Evolutionary conservation across 2,113 vertebrate genomes (phyloP).

Genomic region (Prionailurus viverrinus): DNA sequence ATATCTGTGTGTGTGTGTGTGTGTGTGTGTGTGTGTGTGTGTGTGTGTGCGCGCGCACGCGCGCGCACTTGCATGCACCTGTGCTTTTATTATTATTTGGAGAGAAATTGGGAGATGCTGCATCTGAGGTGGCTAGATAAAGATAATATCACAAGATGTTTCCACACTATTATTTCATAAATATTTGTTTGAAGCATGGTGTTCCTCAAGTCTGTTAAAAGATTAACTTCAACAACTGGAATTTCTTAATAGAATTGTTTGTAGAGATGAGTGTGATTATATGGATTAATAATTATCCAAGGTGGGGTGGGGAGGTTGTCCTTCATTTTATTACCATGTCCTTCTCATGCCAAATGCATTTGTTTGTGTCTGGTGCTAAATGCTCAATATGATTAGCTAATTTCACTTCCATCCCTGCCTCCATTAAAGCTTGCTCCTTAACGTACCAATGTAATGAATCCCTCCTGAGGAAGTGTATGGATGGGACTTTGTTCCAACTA

Average conservation of each 20-base stretch:
- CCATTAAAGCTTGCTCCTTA: background rate
- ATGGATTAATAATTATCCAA: slow-evolving; percentile 27
- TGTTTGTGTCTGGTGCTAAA: slow-evolving; percentile 32
- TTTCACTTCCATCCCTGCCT: background rate
- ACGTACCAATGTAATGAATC: background rate
- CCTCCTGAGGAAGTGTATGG: background rate
- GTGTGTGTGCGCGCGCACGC: no score
- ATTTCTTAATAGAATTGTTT: slow-evolving; percentile 50
- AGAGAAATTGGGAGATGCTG: background rate
- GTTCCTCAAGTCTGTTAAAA: slow-evolving; percentile 24
- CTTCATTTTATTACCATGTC: background rate
- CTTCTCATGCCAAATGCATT: slow-evolving; percentile 5
- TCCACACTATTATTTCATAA: slow-evolving; percentile 55
- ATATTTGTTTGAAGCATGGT: slow-evolving; percentile 49
- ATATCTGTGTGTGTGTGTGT: background rate
- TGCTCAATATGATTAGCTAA: slow-evolving; percentile 36
- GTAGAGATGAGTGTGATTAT: background rate
- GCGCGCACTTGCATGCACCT: rapidly evolving
- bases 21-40: no score
- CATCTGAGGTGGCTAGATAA: background rate
- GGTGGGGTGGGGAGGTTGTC: background rate
- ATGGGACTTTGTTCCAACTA: background rate
- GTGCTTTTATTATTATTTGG: background rate
- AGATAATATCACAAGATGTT: background rate
- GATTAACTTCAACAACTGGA: slow-evolving; percentile 55